Evolutionary conservation across 2,113 vertebrate genomes (phyloP).

Genomic region (Lophius piscatorius): DNA sequence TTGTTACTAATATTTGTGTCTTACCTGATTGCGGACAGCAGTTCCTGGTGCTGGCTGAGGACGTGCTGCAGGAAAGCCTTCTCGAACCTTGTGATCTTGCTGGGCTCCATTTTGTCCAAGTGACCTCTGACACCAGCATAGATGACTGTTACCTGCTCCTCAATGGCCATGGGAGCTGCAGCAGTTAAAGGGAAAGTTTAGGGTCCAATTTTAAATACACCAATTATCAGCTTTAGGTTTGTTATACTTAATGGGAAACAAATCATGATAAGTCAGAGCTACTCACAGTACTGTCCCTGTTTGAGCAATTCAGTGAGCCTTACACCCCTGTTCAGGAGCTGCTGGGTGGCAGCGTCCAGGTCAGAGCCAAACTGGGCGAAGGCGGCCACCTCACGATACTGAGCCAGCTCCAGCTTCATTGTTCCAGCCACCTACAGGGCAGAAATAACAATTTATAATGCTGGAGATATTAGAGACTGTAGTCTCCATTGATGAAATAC

Average conservation of each 20-base stretch:
- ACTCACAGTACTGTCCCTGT: constrained; percentile 96
- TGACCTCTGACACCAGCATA: constrained; percentile 96
- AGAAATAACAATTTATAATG: not conserved
- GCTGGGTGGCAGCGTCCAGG: constrained; percentile 95
- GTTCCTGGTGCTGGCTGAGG: constrained; percentile 89
- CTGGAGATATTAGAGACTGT: not conserved
- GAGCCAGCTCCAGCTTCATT: constrained; percentile 97
- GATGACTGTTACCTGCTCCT: constrained; percentile 97
- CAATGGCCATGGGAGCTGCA: constrained; percentile 96
- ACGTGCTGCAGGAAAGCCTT: constrained; percentile 92
- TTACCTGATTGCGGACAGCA: constrained; percentile 89
- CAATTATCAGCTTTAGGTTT: not conserved
- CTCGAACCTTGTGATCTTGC: constrained; percentile 98
- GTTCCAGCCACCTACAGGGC: constrained; percentile 91
- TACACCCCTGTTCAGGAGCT: constrained; percentile 94
- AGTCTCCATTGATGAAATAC: not conserved
- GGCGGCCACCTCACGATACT: constrained; percentile 97
- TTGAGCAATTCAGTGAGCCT: constrained; percentile 96
- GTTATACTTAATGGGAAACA: not conserved
- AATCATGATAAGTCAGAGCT: not conserved
- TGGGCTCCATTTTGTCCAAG: constrained; percentile 97
- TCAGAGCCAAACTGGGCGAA: constrained; percentile 98
- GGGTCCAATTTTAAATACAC: not conserved
- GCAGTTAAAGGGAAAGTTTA: not conserved
- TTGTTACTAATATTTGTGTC: not conserved